Evolutionary conservation across 2,888 invertebrate genomes (phyloP), one percentile per base, ranked within the genome.

Genomic region (Eubasilissa splendida): DNA sequence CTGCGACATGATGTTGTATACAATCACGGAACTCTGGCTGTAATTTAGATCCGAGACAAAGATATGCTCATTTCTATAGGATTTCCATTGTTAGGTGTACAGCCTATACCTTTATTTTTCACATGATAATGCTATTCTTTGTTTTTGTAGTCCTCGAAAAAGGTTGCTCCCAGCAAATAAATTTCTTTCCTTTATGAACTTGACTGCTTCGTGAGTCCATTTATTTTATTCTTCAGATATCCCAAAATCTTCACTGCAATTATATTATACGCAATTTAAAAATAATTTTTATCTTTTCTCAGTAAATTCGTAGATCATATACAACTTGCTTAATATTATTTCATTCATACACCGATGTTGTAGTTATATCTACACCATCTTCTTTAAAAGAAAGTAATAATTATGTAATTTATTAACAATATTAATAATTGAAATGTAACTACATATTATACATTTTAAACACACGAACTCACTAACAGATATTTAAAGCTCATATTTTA

Each of bases 41-140:
- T 77, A 77, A 77, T 77, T 77, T 77, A 77, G 77, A 77, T 77
- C 58, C 33, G 33, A 56, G 54, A 42, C 53, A 54, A 53, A 68
- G 77, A 77, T 77, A 59, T 22, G 59, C 74, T 60, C 14, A 50
- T 74, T 74, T 74, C 59, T 74, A 74, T 74, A 56, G 71, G 71
- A 71, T 71, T 68, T 71, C n/a, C n/a, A 54, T 71, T 71, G 56
- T 71, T 71, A 33, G 56, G 71, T 56, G 12, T 33, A 71, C 31
- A 54, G 56, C 56, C 71, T 71, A 71, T 71, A 56, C 71, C 54
- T 71, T 71, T 71, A 33, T 71, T 71, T 66, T 71, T 71, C 60
- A 60, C 59, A 50, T 74, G 22, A 74, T 74, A 60, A 31, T 42
- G 74, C 60, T 59, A 59, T 60, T 59, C 74, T 59, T 74, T 74